Percentiles rank a stretch among this genome's conserved stretches.
Evolutionary conservation across 2,888 invertebrate species (phyloP).

Genomic region (Clitarchus hookeri): DNA sequence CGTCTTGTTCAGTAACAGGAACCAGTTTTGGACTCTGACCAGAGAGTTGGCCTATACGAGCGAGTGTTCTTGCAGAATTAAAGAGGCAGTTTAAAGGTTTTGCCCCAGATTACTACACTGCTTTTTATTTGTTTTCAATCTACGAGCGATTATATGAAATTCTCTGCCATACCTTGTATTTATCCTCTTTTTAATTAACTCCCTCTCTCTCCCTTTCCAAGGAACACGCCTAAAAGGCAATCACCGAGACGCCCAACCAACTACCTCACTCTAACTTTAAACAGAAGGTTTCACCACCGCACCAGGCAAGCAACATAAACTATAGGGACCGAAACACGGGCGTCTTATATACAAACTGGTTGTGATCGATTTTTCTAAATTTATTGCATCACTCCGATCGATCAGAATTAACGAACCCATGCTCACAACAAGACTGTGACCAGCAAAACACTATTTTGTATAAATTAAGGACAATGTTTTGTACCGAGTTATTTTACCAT

Average conservation of each 20-base stretch:
- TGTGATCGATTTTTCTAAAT: not conserved
- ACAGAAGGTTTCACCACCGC: not conserved
- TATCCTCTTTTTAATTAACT: conserved; percentile 14
- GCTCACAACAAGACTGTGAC: no score
- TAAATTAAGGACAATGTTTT: no score
- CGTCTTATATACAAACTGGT: not conserved
- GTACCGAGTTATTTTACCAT: no score
- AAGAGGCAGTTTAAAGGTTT: not conserved
- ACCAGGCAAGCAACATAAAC: not conserved
- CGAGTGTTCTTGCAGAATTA: no score
- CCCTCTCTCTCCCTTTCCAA: not conserved
- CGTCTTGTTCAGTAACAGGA: not conserved
- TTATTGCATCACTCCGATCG: not conserved
- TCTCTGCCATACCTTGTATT: not conserved
- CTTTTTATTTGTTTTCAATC: not conserved
- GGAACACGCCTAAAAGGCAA: conserved; percentile 14
- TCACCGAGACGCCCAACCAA: not conserved
- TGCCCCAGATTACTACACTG: not conserved
- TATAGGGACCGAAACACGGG: not conserved
- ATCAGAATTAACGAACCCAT: no score
- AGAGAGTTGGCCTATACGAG: no score
- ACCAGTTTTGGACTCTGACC: no score
- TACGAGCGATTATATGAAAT: not conserved
- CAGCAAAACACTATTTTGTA: no score
- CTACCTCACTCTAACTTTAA: not conserved